These are phyloP conservation scores for Clarias macrocephalus DNA, from an alignment of 2,113 vertebrate species.

Conservation along the genomic window DNA sequence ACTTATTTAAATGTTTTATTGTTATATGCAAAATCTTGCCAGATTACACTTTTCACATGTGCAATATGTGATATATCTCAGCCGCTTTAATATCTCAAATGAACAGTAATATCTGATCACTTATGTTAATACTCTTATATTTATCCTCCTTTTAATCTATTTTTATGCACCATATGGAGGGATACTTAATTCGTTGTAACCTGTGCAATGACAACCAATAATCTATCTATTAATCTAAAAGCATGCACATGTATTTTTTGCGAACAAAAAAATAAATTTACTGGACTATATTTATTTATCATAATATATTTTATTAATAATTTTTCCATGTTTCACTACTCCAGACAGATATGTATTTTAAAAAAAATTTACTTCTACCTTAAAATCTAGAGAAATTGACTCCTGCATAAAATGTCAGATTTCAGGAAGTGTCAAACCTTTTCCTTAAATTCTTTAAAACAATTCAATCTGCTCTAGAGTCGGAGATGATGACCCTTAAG, in stretches of 20 bases:
- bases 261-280: constrained; percentile 9
- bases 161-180: too few relatives aligned
- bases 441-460: background rate
- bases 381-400: background rate
- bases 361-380: background rate
- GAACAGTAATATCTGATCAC: too few relatives aligned
- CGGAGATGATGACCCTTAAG: background rate
- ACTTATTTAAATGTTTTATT: too few relatives aligned
- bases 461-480: background rate
- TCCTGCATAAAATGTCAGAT: background rate
- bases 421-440: background rate
- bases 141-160: too few relatives aligned
- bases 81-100: too few relatives aligned
- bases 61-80: too few relatives aligned
- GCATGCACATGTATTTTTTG: background rate
- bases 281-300: constrained; percentile 3
- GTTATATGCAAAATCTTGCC: too few relatives aligned
- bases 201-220: too few relatives aligned
- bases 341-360: background rate
- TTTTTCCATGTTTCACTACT: background rate
- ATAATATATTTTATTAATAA: background rate
- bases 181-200: too few relatives aligned
- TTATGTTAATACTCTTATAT: too few relatives aligned
- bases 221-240: background rate
- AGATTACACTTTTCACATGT: too few relatives aligned